These are phyloP conservation scores for Diarsia dahlii DNA, from an alignment of 2,888 invertebrate genomes.

Conservation along the genomic window DNA sequence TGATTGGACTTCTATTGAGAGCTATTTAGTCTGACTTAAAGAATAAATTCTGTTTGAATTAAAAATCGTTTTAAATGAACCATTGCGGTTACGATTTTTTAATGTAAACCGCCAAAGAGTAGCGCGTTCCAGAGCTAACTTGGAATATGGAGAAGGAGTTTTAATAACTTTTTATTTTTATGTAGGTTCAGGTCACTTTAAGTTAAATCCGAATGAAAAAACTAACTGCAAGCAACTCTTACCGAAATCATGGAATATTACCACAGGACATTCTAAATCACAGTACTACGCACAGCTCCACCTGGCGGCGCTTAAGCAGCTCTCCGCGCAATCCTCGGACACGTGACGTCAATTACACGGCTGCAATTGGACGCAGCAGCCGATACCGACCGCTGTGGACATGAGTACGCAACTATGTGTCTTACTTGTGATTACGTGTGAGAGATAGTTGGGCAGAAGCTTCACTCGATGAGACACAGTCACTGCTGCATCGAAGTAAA, in stretches of 20 bases:
- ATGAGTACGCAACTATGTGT: constrained; percentile 12
- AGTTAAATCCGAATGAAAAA: not conserved
- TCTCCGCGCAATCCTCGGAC: constrained; percentile 11
- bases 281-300: not conserved
- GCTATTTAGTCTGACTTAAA: too few relatives aligned
- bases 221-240: not conserved
- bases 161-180: too few relatives aligned
- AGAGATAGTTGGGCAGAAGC: constrained; percentile 18
- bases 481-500: not conserved
- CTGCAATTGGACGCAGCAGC: constrained; percentile 33
- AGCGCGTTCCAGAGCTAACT: too few relatives aligned
- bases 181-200: too few relatives aligned
- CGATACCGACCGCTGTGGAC: constrained; percentile 21
- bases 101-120: too few relatives aligned
- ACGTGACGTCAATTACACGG: constrained; percentile 52
- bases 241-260: not conserved
- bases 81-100: too few relatives aligned
- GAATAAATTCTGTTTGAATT: too few relatives aligned
- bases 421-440: not conserved
- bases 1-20: too few relatives aligned
- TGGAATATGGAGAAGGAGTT: too few relatives aligned
- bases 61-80: too few relatives aligned
- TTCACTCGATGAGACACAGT: not conserved
- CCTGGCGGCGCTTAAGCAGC: not conserved
- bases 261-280: not conserved